These are phyloP conservation scores for Resseliella maxima DNA, from an alignment of 2,888 invertebrate genomes.

Conservation along the genomic window DNA sequence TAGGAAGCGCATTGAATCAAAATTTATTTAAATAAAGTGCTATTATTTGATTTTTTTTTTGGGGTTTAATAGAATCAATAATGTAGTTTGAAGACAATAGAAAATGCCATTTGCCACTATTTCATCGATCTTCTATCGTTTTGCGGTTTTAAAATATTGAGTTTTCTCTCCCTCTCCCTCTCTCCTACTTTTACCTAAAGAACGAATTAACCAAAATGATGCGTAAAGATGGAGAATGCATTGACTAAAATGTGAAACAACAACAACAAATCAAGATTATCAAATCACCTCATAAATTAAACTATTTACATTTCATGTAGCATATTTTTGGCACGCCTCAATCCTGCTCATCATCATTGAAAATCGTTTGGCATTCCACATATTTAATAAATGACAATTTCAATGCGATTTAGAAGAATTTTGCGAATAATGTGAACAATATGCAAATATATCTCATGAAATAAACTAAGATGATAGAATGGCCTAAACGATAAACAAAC, in stretches of 20 bases:
- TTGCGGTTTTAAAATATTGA: too few species aligned
- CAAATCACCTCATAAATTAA: conserved; percentile 39
- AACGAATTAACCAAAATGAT: background rate
- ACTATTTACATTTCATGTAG: conserved; percentile 9
- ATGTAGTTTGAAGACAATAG: conserved; percentile 2
- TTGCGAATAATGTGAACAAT: background rate
- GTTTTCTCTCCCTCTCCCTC: too few species aligned
- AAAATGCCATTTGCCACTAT: too few species aligned
- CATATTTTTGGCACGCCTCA: conserved; percentile 37
- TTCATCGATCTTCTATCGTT: background rate
- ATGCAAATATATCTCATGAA: conserved; percentile 16
- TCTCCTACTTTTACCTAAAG: too few species aligned
- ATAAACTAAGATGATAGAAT: background rate
- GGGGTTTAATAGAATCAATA: conserved; percentile 47
- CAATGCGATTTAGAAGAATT: background rate
- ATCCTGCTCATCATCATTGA: background rate
- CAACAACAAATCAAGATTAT: conserved; percentile 30
- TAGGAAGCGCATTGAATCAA: background rate
- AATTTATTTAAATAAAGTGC: conserved; percentile 53
- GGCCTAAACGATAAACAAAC: background rate
- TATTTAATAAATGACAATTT: background rate
- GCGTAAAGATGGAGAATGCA: too few species aligned
- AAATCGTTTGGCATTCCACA: background rate
- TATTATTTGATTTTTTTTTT: conserved; percentile 11
- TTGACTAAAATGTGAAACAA: background rate